Evolutionary conservation across 1,140 invertebrate species (phyloP), one percentile per base, ranked within the genome.

Genomic region (Coelopa frigida): DNA sequence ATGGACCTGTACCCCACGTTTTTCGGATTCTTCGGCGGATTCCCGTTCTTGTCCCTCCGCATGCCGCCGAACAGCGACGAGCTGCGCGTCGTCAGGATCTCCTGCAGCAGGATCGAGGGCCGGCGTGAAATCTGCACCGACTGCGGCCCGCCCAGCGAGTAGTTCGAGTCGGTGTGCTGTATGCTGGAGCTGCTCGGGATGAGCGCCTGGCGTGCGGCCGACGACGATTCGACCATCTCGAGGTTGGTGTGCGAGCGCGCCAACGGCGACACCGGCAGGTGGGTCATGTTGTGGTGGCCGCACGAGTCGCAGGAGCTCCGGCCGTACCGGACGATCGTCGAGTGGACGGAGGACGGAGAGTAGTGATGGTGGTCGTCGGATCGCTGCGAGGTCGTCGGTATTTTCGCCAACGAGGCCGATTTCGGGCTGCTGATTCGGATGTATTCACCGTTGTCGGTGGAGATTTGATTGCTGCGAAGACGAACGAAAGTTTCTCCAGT

Each of bases 71-170:
- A 60, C 2, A 63, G 46, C 21, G 62, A 65, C n/a, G 70, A 59
- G 29, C 68, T 59, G 46, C 72, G 52, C n/a, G 72, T 53, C 0
- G 63, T 61, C n/a, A 70, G 40, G 31, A 70, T 61, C 43, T 70
- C 67, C 36, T 70, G 67, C 5, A 69, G 41, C 10, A 69, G 42
- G 31, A 68, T 49, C 2, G 66, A 69, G 5, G 66, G 63, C 14
- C 67, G 37, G 17, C 67, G 57, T 17, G 66, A 68, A 4, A 68
- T 51, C 46, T 67, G 58, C n/a, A 68, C 36, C 10, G 63, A 61
- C 35, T 52, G 59, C 20, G 58, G 51, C 5, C 31, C 26, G 3
- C 23, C n/a, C 12, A 36, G 22, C 10, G 46, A 48, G 22, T 21
- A 20, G 22, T 39, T 39, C n/a, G 10, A n/a, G 21, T 31, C 32